Base-by-base conservation (phyloP, 2,888 invertebrate genomes). In the Hypolimnas misippus region DNA sequence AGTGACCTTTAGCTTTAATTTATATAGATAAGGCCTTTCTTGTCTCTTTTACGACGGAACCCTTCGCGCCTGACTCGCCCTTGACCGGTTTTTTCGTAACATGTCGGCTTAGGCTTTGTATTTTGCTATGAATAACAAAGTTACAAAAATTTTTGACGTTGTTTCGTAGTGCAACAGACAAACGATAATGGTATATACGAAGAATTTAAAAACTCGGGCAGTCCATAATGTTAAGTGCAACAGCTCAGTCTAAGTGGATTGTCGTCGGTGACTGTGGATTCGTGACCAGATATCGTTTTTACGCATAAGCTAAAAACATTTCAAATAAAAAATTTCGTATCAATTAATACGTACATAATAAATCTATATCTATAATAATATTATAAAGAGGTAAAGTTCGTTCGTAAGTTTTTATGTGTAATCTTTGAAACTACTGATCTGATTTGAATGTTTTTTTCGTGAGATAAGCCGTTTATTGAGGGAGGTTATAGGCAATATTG, bases 51-150 rank as follows among this genome's bases (percentile, higher is more conserved):
- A 16, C 8, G 17, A 42, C 42, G 6, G 16, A 42, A 42, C 16
- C 16, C n/a, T n/a, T n/a, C n/a, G n/a, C n/a, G n/a, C n/a, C n/a
- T n/a, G n/a, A n/a, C n/a, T n/a, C n/a, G n/a, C n/a, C n/a, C n/a
- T n/a, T n/a, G n/a, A n/a, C n/a, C n/a, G n/a, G n/a, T n/a, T n/a
- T n/a, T 46, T 46, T 46, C 44, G 19, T 46, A 21, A 46, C 19
- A 5, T 19, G 19, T 46, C 19, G 12, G 44, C 21, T 46, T 46
- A 46, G n/a, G n/a, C 21, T 46, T 19, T 14, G 5, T 14, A 6
- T 40, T 46, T 46, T 17, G 42, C 42, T 46, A 12, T 21, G 44
- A 46, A 46, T 21, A 46, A 46, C 44, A 46, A 46, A 46, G 44
- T 46, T 46, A 46, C 21, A 8, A 10, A 19, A 3, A 42, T 10